Base-by-base conservation (phyloP, 2,888 invertebrate species). In the Achlya flavicornis region DNA sequence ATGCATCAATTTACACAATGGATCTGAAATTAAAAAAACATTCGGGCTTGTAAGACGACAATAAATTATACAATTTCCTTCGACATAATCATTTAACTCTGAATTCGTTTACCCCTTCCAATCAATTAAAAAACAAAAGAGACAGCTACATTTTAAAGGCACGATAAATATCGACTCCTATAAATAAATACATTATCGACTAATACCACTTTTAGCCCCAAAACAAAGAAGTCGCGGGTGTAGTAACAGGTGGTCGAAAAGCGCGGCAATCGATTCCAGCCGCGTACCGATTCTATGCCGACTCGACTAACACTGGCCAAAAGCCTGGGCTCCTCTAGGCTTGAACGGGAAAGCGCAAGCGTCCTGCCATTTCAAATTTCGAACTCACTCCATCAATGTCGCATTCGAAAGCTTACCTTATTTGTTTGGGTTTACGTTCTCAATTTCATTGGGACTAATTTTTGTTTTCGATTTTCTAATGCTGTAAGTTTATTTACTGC, bases 301-400 rank as follows among this genome's bases (percentile, higher is more conserved):
- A 19, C 19, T 19, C 53, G 53, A 53, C 53, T 10, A 16, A n/a
- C 5, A 53, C 53, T 53, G 19, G 19, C 53, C 10, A 1, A 53
- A 53, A 33, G n/a, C 33, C 14, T 35, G 11, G 19, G 41, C 0
- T 10, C 19, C 41, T 41, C 59, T 19, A 60, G 41, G 16, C 38
- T 41, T 14, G 6, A 12, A 35, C 19, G 19, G 41, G 60, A 41
- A 19, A 38, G 41, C 60, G 60, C 60, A 60, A 19, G 60, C 41
- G 60, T 60, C 60, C 63, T 70, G 68, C 62, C 72, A 75, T 74
- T 78, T 72, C 68, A 68, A 68, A 76, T 75, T 77, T 71, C 65
- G 68, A 80, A 77, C 67, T 70, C 70, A 68, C 71, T 77, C 66
- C 58, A 63, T 62, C 65, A 63, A 61, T 26, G 19, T 8, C 7